Evolutionary conservation across 1,140 invertebrate species (phyloP).

Genomic region (Leptestheria dahalacensis): DNA sequence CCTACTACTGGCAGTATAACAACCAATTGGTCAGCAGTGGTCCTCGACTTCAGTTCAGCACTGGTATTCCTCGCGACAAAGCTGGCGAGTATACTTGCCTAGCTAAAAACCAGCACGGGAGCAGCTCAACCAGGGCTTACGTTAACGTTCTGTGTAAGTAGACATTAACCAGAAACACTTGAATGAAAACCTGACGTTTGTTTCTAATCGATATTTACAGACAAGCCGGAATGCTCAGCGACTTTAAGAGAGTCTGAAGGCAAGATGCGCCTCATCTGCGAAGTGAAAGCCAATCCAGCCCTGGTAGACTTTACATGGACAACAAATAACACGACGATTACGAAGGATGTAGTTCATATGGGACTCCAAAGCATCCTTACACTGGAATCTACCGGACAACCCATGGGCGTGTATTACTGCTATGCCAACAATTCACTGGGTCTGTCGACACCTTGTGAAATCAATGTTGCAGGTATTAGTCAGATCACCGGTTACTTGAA

Average conservation of each 20-base stretch:
- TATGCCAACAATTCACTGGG: conserved; percentile 69
- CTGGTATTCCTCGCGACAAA: conserved; percentile 39
- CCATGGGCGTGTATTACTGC: conserved; percentile 65
- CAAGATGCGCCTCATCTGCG: conserved; percentile 59
- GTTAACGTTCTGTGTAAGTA: conserved; percentile 71
- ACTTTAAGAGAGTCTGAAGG: conserved; percentile 51
- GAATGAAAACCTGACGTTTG: too few species aligned
- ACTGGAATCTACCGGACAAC: conserved; percentile 44
- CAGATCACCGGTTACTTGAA: too few species aligned
- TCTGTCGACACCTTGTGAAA: conserved; percentile 52
- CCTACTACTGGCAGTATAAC: conserved; percentile 28
- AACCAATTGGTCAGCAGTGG: conserved; percentile 32
- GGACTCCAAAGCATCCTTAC: conserved; percentile 45
- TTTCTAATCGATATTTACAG: conserved; percentile 33
- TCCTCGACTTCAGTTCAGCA: conserved; percentile 39
- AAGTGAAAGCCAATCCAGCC: conserved; percentile 59
- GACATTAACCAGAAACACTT: too few species aligned
- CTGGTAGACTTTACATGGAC: conserved; percentile 68
- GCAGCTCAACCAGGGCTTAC: conserved; percentile 40
- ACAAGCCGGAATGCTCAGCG: conserved; percentile 67
- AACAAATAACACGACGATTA: conserved; percentile 54
- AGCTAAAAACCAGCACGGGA: conserved; percentile 58
- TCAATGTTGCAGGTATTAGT: conserved; percentile 60
- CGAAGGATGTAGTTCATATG: conserved; percentile 39
- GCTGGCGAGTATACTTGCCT: conserved; percentile 58